Percentiles rank a stretch among this genome's conserved stretches.
Evolutionary conservation across 2,113 vertebrate species (phyloP).

Genomic region (Cinclus mexicanus): DNA sequence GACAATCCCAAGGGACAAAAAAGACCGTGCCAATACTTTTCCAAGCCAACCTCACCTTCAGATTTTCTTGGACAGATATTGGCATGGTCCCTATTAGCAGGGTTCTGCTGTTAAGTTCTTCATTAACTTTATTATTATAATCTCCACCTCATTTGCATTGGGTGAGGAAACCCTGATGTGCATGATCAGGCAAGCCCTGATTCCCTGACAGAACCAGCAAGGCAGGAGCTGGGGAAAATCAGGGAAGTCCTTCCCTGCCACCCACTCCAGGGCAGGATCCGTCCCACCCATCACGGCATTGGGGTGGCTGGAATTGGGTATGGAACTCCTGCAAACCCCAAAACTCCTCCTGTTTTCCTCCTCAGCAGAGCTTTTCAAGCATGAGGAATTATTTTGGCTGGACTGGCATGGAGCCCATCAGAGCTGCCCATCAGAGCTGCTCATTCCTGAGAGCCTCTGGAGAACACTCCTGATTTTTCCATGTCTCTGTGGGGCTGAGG

Average conservation of each 20-base stretch:
- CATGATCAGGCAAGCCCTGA: background rate
- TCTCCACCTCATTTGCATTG: background rate
- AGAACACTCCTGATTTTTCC: background rate
- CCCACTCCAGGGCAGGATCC: background rate
- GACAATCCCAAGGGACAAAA: background rate
- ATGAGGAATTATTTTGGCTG: background rate
- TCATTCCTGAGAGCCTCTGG: background rate
- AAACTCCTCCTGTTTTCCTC: background rate
- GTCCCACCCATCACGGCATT: background rate
- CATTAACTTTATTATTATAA: background rate
- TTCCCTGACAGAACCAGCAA: background rate
- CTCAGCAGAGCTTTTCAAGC: background rate
- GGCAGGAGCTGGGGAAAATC: background rate
- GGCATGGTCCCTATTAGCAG: background rate
- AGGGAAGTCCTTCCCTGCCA: background rate
- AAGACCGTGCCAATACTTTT: background rate
- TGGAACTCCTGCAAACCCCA: background rate
- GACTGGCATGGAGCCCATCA: background rate
- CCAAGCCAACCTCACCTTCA: background rate
- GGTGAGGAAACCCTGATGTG: background rate
- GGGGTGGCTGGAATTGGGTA: background rate
- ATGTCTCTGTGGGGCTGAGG: background rate
- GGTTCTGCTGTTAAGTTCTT: background rate
- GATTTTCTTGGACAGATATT: background rate
- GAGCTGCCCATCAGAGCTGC: background rate